Evolutionary conservation across 2,113 vertebrate species (phyloP).

Genomic region (Colossoma macropomum): DNA sequence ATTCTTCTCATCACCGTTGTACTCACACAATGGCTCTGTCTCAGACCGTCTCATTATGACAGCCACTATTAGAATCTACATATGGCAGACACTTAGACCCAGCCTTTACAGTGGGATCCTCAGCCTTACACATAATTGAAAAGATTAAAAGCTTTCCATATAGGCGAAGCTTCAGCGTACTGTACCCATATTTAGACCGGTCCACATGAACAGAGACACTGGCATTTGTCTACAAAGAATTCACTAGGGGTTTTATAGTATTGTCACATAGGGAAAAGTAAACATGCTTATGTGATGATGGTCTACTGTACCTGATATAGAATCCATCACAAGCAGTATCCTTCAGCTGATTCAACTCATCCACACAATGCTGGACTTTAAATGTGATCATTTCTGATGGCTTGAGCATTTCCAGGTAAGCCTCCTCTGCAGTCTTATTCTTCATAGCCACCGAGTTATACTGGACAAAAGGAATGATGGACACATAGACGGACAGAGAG

Average conservation of each 20-base stretch:
- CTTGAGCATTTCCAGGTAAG: constrained; percentile 97
- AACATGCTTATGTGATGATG: background rate
- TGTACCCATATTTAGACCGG: constrained; percentile 32
- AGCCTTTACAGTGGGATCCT: constrained; percentile 14
- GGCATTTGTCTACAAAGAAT: background rate
- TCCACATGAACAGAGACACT: background rate
- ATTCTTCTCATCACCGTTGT: constrained; percentile 19
- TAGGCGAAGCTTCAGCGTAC: background rate
- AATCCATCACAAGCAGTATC: constrained; percentile 93
- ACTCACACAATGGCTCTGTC: constrained; percentile 34
- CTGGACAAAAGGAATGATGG: constrained; percentile 66
- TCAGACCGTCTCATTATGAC: constrained; percentile 21
- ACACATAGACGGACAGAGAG: background rate
- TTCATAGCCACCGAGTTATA: constrained; percentile 88
- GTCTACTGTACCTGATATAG: constrained; percentile 87
- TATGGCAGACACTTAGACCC: constrained; percentile 22
- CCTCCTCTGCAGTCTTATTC: constrained; percentile 93
- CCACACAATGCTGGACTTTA: constrained; percentile 89
- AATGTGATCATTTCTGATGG: constrained; percentile 87
- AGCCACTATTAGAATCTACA: constrained; percentile 31
- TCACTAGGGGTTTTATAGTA: background rate
- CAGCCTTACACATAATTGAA: constrained; percentile 36
- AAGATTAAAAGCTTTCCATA: constrained; percentile 38
- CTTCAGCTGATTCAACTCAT: constrained; percentile 89
- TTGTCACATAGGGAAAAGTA: background rate